These are phyloP conservation scores for Sarcophaga carnaria DNA, from an alignment of 2,888 invertebrate species.

Conservation along the genomic window DNA sequence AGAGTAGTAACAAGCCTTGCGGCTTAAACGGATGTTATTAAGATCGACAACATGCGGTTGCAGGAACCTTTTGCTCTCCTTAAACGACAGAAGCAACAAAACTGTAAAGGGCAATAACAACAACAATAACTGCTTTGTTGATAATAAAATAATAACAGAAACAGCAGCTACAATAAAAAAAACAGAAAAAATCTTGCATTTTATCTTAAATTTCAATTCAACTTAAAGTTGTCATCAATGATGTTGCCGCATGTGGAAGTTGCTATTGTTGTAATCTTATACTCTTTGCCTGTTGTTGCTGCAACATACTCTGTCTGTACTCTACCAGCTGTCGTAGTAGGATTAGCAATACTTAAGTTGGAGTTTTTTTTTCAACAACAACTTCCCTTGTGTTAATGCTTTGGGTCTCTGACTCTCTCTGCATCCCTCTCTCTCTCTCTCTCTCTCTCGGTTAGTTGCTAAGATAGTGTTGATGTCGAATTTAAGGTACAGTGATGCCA, in stretches of 20 bases:
- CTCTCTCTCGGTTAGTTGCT: background rate
- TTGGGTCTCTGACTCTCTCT: background rate
- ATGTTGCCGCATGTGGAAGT: slow-evolving; percentile 48
- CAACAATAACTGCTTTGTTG: background rate
- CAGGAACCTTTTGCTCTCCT: background rate
- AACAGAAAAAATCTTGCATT: slow-evolving; percentile 5
- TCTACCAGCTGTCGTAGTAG: slow-evolving; percentile 59
- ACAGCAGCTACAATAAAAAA: slow-evolving; percentile 5
- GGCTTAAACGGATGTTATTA: slow-evolving; percentile 71
- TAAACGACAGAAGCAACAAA: background rate
- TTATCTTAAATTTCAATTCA: slow-evolving; percentile 49
- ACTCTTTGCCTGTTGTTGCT: slow-evolving; percentile 14
- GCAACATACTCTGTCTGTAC: slow-evolving; percentile 45
- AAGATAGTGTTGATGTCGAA: background rate
- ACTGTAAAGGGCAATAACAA: background rate
- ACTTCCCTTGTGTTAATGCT: background rate
- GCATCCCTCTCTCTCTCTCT: background rate
- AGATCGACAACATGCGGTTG: slow-evolving; percentile 68
- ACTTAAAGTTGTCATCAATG: slow-evolving; percentile 60
- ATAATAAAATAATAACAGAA: background rate
- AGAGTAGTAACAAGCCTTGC: slow-evolving; percentile 44
- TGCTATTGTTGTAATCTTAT: slow-evolving; percentile 24
- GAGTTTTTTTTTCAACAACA: background rate
- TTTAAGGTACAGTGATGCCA: slow-evolving; percentile 7
- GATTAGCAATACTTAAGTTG: slow-evolving; percentile 57